These are phyloP conservation scores for Chloebia gouldiae DNA, from an alignment of 2,113 vertebrate species.

Conservation along the genomic window DNA sequence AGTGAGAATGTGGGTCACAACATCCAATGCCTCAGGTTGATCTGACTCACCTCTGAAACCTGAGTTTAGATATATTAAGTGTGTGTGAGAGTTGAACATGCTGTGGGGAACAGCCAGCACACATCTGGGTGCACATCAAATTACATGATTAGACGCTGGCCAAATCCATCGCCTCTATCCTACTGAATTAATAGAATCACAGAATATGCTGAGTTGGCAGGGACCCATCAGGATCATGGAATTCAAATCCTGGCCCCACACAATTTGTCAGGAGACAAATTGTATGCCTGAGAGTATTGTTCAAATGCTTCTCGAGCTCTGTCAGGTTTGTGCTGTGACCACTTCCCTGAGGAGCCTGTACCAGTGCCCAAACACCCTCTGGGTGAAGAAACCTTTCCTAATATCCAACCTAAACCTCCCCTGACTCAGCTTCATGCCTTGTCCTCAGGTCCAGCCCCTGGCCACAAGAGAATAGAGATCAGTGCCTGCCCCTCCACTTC, in stretches of 20 bases:
- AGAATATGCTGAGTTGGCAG: background rate
- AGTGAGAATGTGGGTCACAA: background rate
- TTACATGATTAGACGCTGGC: background rate
- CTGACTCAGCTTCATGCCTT: background rate
- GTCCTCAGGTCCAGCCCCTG: background rate
- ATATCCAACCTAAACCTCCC: background rate
- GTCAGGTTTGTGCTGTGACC: background rate
- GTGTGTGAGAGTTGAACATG: background rate
- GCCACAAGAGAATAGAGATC: background rate
- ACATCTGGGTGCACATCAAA: background rate
- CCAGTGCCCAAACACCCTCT: background rate
- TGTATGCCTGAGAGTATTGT: background rate
- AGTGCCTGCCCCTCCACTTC: background rate
- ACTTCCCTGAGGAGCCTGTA: background rate
- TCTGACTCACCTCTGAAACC: background rate
- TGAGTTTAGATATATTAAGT: background rate
- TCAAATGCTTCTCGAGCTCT: background rate
- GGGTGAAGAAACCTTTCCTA: background rate
- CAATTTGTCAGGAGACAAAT: background rate
- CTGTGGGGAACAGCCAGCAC: background rate
- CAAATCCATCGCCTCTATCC: background rate
- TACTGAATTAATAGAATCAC: background rate
- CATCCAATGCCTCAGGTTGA: background rate
- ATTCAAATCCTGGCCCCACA: background rate
- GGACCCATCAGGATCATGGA: background rate